These are phyloP conservation scores for Ornithoptera priamus DNA, from an alignment of 2,888 invertebrate genomes.

Conservation along the genomic window DNA sequence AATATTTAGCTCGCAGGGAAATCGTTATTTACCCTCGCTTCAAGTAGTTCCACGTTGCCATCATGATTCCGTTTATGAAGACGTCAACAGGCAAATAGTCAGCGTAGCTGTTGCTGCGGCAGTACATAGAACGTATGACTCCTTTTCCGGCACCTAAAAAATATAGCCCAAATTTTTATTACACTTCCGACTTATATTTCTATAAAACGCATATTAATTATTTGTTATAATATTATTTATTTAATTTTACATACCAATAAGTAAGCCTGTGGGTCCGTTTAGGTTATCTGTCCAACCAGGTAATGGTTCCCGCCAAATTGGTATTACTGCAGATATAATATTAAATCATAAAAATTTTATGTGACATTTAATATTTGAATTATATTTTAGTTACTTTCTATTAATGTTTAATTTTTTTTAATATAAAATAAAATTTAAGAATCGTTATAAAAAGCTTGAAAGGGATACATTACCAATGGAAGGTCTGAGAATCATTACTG, in stretches of 20 bases:
- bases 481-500: conserved; percentile 90
- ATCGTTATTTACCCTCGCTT: conserved; percentile 59
- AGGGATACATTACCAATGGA: conserved; percentile 84
- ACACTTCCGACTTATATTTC: too few relatives aligned
- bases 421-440: not conserved
- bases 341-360: not conserved
- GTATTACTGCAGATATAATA: conserved; percentile 82
- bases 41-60: conserved; percentile 82
- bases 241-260: conserved; percentile 44
- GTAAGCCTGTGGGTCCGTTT: conserved; percentile 90
- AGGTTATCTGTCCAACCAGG: conserved; percentile 95
- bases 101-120: conserved; percentile 82
- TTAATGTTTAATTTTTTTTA: not conserved
- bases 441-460: not conserved
- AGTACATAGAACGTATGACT: conserved; percentile 88
- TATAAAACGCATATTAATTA: not conserved
- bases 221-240: too few relatives aligned
- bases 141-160: conserved; percentile 84
- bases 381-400: too few relatives aligned
- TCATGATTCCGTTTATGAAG: conserved; percentile 84
- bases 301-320: conserved; percentile 90
- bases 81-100: conserved; percentile 86
- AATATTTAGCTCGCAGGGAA: not conserved
- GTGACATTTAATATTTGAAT: not conserved
- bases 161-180: not conserved